Percentiles rank a stretch among this genome's conserved stretches.
Evolutionary conservation across 2,888 invertebrate species (phyloP).

Genomic region (Malthinus flaveolus): DNA sequence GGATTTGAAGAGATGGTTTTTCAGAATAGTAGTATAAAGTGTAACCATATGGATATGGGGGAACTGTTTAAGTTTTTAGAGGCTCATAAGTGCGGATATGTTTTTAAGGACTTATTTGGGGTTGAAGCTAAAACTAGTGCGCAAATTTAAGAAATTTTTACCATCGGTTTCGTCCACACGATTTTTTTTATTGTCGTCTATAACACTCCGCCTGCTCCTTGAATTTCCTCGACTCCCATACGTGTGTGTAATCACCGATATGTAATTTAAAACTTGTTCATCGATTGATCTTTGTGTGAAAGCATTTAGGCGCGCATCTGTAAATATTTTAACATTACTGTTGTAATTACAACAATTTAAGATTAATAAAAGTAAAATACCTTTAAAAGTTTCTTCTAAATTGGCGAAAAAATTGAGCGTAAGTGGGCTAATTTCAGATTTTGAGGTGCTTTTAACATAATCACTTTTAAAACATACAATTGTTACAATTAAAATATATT

Average conservation of each 20-base stretch:
- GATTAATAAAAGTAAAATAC: conserved; percentile 16
- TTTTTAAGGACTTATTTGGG: conserved; percentile 83
- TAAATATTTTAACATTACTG: not conserved
- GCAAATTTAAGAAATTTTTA: not conserved
- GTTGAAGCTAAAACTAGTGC: conserved; percentile 40
- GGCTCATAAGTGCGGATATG: conserved; percentile 67
- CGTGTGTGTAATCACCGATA: conserved; percentile 37
- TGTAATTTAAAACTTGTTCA: conserved; percentile 44
- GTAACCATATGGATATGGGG: conserved; percentile 75
- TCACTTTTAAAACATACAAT: not conserved
- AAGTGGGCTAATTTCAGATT: conserved; percentile 22
- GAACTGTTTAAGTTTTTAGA: conserved; percentile 76
- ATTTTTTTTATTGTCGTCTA: not conserved
- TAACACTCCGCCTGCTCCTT: conserved; percentile 40
- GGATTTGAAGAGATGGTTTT: conserved; percentile 71
- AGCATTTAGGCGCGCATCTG: conserved; percentile 36
- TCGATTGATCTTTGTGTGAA: conserved; percentile 44
- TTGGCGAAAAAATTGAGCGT: conserved; percentile 37
- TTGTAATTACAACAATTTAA: no score
- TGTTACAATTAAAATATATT: not conserved
- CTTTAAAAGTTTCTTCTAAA: conserved; percentile 30
- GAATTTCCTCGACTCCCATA: conserved; percentile 32
- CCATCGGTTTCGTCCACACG: not conserved
- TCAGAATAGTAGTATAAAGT: conserved; percentile 50
- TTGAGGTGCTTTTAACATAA: conserved; percentile 15